Evolutionary conservation across 2,797 vertebrate genomes (phyloP).

Genomic region (Neosalanx taihuensis): DNA sequence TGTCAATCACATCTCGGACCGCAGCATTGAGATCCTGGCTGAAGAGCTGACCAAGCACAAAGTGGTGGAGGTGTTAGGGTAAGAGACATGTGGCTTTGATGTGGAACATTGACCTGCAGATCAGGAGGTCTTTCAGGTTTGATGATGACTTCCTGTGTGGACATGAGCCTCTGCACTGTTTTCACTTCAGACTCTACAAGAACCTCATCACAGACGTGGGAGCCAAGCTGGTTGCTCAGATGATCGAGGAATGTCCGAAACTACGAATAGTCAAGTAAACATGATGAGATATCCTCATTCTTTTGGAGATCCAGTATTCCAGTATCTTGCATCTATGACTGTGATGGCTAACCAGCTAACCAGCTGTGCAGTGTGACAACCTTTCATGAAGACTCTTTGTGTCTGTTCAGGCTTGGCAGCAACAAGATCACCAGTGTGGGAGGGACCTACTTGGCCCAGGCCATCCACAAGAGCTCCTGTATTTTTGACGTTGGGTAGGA

Average conservation of each 20-base stretch:
- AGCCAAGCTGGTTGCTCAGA: conserved; percentile 81
- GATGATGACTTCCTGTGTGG: conserved; percentile 6
- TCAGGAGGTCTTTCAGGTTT: neutral
- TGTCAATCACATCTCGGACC: conserved; percentile 90
- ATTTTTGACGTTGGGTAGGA: conserved; percentile 90
- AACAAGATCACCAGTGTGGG: conserved; percentile 87
- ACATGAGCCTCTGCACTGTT: conserved; percentile 7
- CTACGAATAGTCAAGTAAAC: conserved; percentile 84
- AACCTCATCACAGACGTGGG: conserved; percentile 91
- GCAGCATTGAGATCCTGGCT: conserved; percentile 81
- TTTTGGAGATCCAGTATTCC: neutral
- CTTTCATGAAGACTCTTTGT: neutral
- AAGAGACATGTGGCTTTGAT: conserved; percentile 50
- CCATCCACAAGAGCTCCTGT: conserved; percentile 83
- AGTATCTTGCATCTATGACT: neutral
- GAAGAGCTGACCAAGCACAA: conserved; percentile 87
- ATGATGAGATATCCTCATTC: neutral
- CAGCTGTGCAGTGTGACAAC: neutral
- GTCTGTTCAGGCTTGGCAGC: conserved; percentile 78
- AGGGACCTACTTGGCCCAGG: conserved; percentile 79
- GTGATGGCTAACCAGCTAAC: neutral
- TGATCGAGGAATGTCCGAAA: conserved; percentile 86
- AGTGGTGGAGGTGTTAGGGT: conserved; percentile 84
- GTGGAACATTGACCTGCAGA: neutral
- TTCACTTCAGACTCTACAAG: conserved; percentile 82